Conservation (phyloP, 2,797 vertebrate genomes). For the Ctenosaura bakeri region DNA sequence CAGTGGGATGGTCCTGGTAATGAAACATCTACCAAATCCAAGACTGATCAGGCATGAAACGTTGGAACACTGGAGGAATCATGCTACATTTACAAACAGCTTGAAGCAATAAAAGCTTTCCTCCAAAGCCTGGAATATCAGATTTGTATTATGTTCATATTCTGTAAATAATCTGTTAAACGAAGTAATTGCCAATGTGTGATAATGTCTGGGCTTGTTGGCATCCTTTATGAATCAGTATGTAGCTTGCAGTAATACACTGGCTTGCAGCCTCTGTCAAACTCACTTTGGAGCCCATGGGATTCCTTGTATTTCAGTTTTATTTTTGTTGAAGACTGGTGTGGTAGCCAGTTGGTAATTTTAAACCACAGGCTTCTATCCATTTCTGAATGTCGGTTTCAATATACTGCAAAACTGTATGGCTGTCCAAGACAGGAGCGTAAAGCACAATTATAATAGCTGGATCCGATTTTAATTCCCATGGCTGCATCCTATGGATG, state of each 20-base stretch:
- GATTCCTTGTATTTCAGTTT: not conserved
- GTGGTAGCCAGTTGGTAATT: not conserved
- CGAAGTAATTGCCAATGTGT: fast-evolving
- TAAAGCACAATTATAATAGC: not conserved
- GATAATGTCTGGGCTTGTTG: not conserved
- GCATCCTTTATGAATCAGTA: not conserved
- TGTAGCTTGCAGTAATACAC: constrained; percentile 12
- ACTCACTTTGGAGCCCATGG: not conserved
- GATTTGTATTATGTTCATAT: constrained; percentile 7
- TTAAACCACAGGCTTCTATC: constrained; percentile 19
- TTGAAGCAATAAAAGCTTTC: not conserved
- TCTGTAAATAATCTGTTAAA: constrained; percentile 5
- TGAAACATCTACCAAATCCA: not conserved
- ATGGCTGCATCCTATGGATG: too few species aligned
- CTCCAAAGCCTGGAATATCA: not conserved
- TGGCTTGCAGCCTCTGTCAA: not conserved
- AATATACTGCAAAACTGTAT: not conserved
- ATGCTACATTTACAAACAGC: not conserved
- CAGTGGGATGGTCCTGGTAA: not conserved
- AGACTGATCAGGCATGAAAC: not conserved
- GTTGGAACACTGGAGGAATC: not conserved
- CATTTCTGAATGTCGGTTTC: not conserved
- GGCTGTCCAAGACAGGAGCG: not conserved
- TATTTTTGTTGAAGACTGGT: not conserved
- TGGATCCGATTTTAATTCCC: too few species aligned